These are phyloP conservation scores for Marasmarcha lunaedactyla DNA, from an alignment of 2,888 invertebrate species.

Conservation along the genomic window DNA sequence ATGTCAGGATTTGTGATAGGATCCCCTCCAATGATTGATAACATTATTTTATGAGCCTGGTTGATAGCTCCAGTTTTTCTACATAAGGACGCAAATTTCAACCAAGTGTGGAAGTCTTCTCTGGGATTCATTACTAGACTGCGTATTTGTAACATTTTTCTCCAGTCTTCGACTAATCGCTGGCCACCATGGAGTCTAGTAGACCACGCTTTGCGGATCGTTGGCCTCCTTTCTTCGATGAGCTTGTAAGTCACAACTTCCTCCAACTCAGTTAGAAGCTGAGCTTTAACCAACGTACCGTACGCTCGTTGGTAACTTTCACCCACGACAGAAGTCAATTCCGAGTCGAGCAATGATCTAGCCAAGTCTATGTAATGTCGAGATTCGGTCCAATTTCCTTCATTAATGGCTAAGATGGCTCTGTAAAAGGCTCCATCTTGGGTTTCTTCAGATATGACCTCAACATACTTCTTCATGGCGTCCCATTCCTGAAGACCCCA, in stretches of 20 bases:
- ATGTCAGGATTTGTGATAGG: slow-evolving; percentile 77
- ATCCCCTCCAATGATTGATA: slow-evolving; percentile 84
- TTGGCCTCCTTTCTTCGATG: slow-evolving; percentile 88
- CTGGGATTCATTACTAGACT: slow-evolving; percentile 91
- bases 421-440: slow-evolving; percentile 96
- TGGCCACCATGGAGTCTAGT: slow-evolving; percentile 94
- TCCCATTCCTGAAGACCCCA: slow-evolving; percentile 97
- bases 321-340: slow-evolving; percentile 94
- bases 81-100: slow-evolving; percentile 97
- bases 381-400: slow-evolving; percentile 77
- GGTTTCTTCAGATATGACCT: slow-evolving; percentile 87
- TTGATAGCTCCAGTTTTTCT: slow-evolving; percentile 90
- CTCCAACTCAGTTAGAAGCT: slow-evolving; percentile 96
- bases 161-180: slow-evolving; percentile 97
- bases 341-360: slow-evolving; percentile 92
- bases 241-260: slow-evolving; percentile 97
- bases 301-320: slow-evolving; percentile 96
- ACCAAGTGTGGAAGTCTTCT: slow-evolving; percentile 95
- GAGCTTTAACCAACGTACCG: slow-evolving; percentile 95
- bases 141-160: slow-evolving; percentile 93
- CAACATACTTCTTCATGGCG: slow-evolving; percentile 91
- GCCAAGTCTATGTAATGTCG: slow-evolving; percentile 91
- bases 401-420: slow-evolving; percentile 91
- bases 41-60: slow-evolving; percentile 92
- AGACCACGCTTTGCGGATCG: slow-evolving; percentile 93